These are phyloP conservation scores for Aldabrachelys gigantea DNA, from an alignment of 2,113 vertebrate genomes.

Conservation along the genomic window DNA sequence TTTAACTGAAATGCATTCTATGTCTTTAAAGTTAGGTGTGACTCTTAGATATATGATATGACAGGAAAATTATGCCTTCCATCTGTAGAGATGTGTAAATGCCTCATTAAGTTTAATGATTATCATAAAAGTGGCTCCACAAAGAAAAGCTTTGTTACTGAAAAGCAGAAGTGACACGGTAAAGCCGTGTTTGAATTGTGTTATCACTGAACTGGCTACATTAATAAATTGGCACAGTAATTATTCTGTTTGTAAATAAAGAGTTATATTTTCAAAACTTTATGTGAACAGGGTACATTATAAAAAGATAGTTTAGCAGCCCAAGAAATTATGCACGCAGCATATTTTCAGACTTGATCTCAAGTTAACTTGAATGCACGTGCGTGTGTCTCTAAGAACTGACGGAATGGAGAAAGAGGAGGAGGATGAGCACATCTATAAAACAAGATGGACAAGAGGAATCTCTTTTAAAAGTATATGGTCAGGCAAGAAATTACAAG, in stretches of 20 bases:
- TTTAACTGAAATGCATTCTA: constrained; percentile 57
- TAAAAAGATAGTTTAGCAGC: neutral
- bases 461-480: neutral
- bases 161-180: neutral
- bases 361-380: neutral
- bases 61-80: constrained; percentile 60
- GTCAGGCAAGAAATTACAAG: neutral
- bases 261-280: neutral
- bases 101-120: constrained; percentile 60
- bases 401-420: neutral
- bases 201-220: neutral
- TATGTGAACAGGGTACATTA: neutral
- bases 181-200: neutral
- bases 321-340: neutral
- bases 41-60: constrained; percentile 24
- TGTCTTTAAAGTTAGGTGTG: constrained; percentile 24
- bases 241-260: constrained; percentile 16
- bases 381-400: neutral
- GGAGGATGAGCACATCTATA: neutral
- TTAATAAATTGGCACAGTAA: constrained; percentile 23
- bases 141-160: constrained; percentile 16
- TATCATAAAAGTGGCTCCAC: constrained; percentile 23
- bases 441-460: neutral
- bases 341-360: neutral
- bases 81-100: constrained; percentile 42